Evolutionary conservation across 2,113 vertebrate species (phyloP), one percentile per base, ranked within the genome.

Genomic region (Ophiodon elongatus): DNA sequence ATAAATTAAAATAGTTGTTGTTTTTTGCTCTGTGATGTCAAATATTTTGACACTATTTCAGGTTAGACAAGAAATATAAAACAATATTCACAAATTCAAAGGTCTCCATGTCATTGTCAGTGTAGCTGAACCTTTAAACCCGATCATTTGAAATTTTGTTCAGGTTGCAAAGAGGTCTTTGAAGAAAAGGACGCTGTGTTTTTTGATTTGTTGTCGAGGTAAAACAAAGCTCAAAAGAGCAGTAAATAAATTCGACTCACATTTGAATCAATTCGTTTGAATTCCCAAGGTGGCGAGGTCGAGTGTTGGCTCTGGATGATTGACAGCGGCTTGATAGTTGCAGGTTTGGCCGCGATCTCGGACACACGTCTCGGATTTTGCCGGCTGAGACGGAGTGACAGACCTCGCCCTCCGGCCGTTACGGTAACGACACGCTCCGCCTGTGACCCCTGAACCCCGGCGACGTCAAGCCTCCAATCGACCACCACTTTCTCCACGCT

Each of bases 371-470:
- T 77, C 27, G 8, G 39, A 19, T 14, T 70, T 62, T 27, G 8
- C 8, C 4, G 27, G 64, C 69, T 88, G 73, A 73, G 27, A 21
- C 21, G 31, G 73, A 81, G 65, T 88, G 88, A 88, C 85, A 90
- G 80, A 60, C 68, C 41, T 23, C 35, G 70, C 35, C 82, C 79
- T 85, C 57, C 33, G 73, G 79, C 57, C 14, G 39, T 74, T 71
- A 66, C 67, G 10, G 37, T 59, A 73, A 50, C 43, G 3, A 63
- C 52, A 7, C 2, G 11, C 60, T 35, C 29, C 19, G 25, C 56
- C 27, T 0, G 27, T 75, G 80, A 86, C 66, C 83, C 25, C 50
- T 33, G 65, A 83, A 74, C 73, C 27, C 65, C 3, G 41, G 2
- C n/a, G 31, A 80, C 31, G 25, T 59, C 74, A 25, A 60, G 23